Evolutionary conservation across 1,140 invertebrate genomes (phyloP).

Genomic region (Trissolcus basalis): DNA sequence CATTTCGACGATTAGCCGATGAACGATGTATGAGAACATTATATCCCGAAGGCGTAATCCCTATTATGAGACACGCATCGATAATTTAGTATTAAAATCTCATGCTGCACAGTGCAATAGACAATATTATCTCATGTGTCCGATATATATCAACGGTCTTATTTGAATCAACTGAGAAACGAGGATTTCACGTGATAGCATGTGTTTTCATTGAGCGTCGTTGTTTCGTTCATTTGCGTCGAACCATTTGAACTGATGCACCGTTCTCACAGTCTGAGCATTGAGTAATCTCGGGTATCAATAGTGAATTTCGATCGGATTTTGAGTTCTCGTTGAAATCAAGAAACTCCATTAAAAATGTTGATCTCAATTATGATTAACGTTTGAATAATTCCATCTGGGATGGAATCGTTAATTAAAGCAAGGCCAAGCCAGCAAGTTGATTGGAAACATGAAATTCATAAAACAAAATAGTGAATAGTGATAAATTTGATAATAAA

Average conservation of each 20-base stretch:
- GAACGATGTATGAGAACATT: slow-evolving; percentile 38
- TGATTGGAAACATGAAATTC: too few relatives aligned
- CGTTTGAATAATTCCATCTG: neutral
- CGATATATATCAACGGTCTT: slow-evolving; percentile 9
- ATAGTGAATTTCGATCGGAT: slow-evolving; percentile 10
- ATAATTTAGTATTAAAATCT: slow-evolving; percentile 41
- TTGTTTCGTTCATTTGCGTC: neutral
- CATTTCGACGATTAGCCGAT: slow-evolving; percentile 42
- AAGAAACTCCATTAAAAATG: slow-evolving; percentile 12
- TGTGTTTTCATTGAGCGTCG: too few relatives aligned
- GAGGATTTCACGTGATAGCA: neutral
- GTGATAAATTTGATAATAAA: too few relatives aligned
- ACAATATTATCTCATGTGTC: slow-evolving; percentile 30
- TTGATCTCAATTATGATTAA: slow-evolving; percentile 14
- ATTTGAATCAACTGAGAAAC: slow-evolving; percentile 18
- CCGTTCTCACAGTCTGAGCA: slow-evolving; percentile 3
- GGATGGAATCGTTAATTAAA: too few relatives aligned
- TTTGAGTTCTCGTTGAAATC: slow-evolving; percentile 13
- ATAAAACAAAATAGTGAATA: too few relatives aligned
- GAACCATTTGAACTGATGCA: neutral
- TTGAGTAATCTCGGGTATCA: neutral
- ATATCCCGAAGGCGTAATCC: slow-evolving; percentile 28
- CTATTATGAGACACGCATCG: slow-evolving; percentile 9
- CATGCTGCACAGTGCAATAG: slow-evolving; percentile 17
- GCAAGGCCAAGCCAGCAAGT: too few relatives aligned